A percentile compares a stretch with the other conserved stretches of the same genome.
These are phyloP conservation scores for Daphoenositta chrysoptera DNA, from an alignment of 2,113 vertebrate species.

Conservation along the genomic window DNA sequence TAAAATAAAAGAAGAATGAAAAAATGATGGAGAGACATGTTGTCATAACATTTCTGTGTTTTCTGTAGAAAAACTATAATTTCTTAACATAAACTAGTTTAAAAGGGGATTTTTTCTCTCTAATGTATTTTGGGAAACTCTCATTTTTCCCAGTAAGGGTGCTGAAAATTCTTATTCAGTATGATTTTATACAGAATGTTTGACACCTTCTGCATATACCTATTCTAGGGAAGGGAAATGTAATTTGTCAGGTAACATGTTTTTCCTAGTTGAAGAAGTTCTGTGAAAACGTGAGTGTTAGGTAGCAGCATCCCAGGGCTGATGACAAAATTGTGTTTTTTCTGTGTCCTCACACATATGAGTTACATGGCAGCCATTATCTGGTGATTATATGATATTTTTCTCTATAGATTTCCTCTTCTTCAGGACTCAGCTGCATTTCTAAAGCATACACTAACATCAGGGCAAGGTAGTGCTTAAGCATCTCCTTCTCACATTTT, in stretches of 20 bases:
- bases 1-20: background rate
- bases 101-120: background rate
- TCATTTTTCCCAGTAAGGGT: background rate
- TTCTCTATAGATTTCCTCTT: background rate
- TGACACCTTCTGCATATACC: background rate
- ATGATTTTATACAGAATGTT: background rate
- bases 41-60: background rate
- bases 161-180: background rate
- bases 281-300: fast-evolving
- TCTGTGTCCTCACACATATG: fast-evolving
- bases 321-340: background rate
- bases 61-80: background rate
- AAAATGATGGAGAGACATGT: background rate
- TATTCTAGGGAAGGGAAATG: background rate
- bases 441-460: background rate
- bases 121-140: background rate
- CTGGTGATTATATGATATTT: background rate
- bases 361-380: background rate
- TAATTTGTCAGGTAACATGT: background rate
- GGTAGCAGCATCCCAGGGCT: fast-evolving
- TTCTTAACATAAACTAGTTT: background rate
- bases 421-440: background rate
- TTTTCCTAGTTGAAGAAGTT: background rate
- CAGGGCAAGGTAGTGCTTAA: background rate
- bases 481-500: background rate